Evolutionary conservation across 2,797 vertebrate genomes (phyloP), one percentile per base, ranked within the genome.

Genomic region (Rhinichthys osculus): DNA sequence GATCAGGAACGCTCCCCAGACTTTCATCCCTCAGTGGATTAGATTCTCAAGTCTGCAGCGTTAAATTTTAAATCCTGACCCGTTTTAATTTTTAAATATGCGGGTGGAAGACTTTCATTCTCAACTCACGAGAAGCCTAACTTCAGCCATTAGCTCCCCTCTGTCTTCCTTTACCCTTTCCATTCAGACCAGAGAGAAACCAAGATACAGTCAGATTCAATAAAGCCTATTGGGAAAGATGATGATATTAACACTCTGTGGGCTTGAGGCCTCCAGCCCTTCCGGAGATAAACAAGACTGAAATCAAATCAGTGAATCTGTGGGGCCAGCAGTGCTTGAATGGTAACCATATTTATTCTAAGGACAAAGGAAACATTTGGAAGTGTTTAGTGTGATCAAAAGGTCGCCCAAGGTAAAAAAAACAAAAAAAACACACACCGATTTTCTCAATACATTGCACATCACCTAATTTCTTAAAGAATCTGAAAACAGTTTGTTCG

Each of bases 21-120:
- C 73, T 67, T 83, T 82, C 54, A 50, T 86, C 47, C 71, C 84
- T 82, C 78, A 69, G 44, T 33, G 78, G 62, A 67, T 78, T 72
- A 81, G 62, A 81, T 82, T 88, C 76, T 88, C 62, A 83, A 84
- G 79, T 83, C 84, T 87, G 79, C 71, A 14, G 64, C 19, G 50
- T 86, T 91, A 83, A 87, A 89, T 89, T 88, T 85, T 90, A 84
- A 62, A 87, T 88, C 78, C 71, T 69, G 85, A 87, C 71, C 85
- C 54, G n/a, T 87, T 67, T 89, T n/a, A 85, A 90, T 89, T 84
- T 84, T 88, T 85, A 87, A 89, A 87, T 83, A 83, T 81, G 69
- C 14, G n/a, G 50, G 30, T 74, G 72, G 85, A 78, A 81, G 77
- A 79, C 72, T 87, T 78, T 87, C 85, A 78, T 85, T 76, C 38